Evolutionary conservation across 2,113 vertebrate species (phyloP).

Genomic region (Tapirus terrestris): DNA sequence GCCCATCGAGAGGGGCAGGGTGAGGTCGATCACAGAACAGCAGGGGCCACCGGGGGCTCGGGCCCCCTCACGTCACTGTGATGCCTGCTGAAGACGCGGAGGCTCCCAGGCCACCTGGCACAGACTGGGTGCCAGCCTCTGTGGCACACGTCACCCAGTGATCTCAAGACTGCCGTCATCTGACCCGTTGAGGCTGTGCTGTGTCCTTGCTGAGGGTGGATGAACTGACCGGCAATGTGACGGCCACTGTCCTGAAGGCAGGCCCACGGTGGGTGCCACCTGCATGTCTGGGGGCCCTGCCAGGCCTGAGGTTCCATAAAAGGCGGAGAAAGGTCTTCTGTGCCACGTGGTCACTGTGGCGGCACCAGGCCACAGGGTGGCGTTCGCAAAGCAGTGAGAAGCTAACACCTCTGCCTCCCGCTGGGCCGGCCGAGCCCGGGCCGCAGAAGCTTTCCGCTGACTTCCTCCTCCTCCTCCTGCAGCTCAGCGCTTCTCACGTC

Average conservation of each 20-base stretch:
- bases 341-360: slow-evolving; percentile 54
- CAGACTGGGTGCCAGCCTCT: background rate
- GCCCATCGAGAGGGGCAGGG: background rate
- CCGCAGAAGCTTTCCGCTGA: slow-evolving; percentile 87
- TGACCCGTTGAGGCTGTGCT: no score
- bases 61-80: background rate
- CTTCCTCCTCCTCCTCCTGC: slow-evolving; percentile 79
- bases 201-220: background rate
- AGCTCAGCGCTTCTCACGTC: slow-evolving; percentile 88
- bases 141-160: background rate
- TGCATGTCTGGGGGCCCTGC: slow-evolving; percentile 44
- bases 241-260: background rate
- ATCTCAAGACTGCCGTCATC: background rate
- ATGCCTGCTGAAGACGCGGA: slow-evolving; percentile 66
- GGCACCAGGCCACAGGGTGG: slow-evolving; percentile 87
- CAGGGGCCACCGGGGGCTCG: background rate
- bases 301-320: slow-evolving; percentile 68
- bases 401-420: slow-evolving; percentile 85
- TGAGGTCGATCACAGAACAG: slow-evolving; percentile 47
- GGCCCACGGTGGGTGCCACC: background rate
- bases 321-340: slow-evolving; percentile 51
- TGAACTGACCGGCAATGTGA: background rate
- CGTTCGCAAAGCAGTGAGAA: slow-evolving; percentile 76
- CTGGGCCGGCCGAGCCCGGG: slow-evolving; percentile 91
- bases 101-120: slow-evolving; percentile 65